Conservation (phyloP, 2,888 invertebrate species). For the Tachina grossa region DNA sequence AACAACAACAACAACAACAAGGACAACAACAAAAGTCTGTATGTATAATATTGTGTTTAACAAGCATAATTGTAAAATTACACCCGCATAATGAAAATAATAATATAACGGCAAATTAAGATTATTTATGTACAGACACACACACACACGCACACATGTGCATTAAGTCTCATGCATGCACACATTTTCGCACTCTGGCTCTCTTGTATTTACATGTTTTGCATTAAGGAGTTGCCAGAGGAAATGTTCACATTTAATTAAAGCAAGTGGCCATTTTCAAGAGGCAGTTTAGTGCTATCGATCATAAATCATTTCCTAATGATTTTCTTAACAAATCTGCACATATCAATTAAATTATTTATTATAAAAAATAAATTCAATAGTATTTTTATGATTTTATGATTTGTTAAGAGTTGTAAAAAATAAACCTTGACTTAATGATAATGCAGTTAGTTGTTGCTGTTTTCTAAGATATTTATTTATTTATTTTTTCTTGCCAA, state of each 20-base stretch:
- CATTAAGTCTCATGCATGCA: background rate
- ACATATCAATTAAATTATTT: conserved; percentile 15
- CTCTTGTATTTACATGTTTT: background rate
- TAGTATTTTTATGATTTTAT: conserved; percentile 11
- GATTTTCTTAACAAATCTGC: conserved; percentile 9
- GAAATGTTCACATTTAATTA: conserved; percentile 7
- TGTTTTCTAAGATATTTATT: conserved; percentile 1
- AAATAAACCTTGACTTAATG: conserved; percentile 63
- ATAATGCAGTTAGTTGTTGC: conserved; percentile 49
- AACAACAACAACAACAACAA: conserved; percentile 2
- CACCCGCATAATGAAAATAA: conserved; percentile 65
- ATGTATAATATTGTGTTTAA: conserved; percentile 37
- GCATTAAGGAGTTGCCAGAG: conserved; percentile 6
- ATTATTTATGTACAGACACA: background rate
- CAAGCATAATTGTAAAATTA: conserved; percentile 69
- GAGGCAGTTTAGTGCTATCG: background rate
- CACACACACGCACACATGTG: background rate
- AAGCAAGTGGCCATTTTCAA: conserved; percentile 6
- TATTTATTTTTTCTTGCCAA: conserved; percentile 11
- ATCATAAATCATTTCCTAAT: conserved; percentile 20
- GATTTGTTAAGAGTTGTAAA: conserved; percentile 13
- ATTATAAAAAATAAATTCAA: background rate
- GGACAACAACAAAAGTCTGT: background rate
- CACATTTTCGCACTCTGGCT: background rate
- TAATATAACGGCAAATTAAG: conserved; percentile 48